Conservation (phyloP, 2,888 invertebrate genomes). For the Cremastinae sp. region DNA sequence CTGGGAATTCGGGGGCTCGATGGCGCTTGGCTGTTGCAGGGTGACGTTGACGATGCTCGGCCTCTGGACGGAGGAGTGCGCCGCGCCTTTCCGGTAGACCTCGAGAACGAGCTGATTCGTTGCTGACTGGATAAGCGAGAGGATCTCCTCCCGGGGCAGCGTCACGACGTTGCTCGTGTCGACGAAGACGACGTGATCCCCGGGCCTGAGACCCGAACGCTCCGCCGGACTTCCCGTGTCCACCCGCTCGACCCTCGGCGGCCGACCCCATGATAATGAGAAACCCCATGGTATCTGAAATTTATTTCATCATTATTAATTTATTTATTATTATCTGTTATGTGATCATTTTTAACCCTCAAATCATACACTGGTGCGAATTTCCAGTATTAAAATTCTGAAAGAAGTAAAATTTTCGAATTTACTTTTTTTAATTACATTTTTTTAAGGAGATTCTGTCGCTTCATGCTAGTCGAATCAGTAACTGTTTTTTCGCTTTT, state of each 20-base stretch:
- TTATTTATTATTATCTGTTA: too few relatives aligned
- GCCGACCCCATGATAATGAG: constrained; percentile 94
- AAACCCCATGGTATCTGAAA: constrained; percentile 84
- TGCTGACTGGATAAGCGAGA: constrained; percentile 84
- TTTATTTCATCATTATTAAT: constrained; percentile 1
- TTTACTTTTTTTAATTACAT: too few relatives aligned
- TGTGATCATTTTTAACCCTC: too few relatives aligned
- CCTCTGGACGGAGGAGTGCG: constrained; percentile 68
- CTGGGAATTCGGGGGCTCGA: constrained; percentile 68
- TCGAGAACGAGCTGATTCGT: constrained; percentile 76
- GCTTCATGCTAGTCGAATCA: too few relatives aligned
- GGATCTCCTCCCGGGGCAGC: constrained; percentile 86
- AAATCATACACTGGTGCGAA: too few relatives aligned
- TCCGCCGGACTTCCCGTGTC: constrained; percentile 91
- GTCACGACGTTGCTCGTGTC: constrained; percentile 93
- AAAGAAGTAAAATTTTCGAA: too few relatives aligned
- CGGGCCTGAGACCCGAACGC: constrained; percentile 89
- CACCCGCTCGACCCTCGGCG: constrained; percentile 91
- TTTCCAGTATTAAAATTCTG: too few relatives aligned
- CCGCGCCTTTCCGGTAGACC: constrained; percentile 76
- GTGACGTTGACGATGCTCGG: constrained; percentile 74
- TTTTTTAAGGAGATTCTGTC: too few relatives aligned
- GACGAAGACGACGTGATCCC: constrained; percentile 94
- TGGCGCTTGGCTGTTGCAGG: constrained; percentile 64
- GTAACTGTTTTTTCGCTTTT: too few relatives aligned